phyloP scores from a whole-genome alignment of 53 echinoderm and acorn worm genomes.

The Zoroaster sp. region DNA sequence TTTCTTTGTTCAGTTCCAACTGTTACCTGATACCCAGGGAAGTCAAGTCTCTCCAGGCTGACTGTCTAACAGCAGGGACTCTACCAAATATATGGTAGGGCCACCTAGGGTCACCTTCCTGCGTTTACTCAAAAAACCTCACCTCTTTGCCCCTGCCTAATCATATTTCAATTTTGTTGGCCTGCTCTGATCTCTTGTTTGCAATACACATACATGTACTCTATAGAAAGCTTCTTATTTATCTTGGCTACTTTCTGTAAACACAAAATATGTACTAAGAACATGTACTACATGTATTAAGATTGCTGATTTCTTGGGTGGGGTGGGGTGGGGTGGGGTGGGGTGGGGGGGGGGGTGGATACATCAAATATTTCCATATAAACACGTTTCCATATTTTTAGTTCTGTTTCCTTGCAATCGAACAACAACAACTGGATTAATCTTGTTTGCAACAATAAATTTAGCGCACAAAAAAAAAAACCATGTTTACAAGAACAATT shows the following conservation, averaged over 20 bases:
- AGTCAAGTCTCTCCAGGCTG: slow-evolving; percentile 45
- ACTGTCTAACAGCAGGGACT: slow-evolving; percentile 33
- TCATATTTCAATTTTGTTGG: slow-evolving; percentile 51
- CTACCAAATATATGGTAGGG: slow-evolving; percentile 44
- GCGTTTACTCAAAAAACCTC: slow-evolving; percentile 44
- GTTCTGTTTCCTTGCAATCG: too few species aligned
- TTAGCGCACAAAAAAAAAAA: too few species aligned
- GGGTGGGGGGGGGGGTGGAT: too few species aligned
- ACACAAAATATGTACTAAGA: not conserved
- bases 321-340: too few species aligned
- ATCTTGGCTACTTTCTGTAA: not conserved
- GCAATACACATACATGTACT: not conserved
- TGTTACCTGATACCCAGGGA: slow-evolving; percentile 39
- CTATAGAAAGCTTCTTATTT: not conserved
- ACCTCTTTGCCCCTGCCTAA: slow-evolving; percentile 38
- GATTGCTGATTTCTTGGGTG: too few species aligned
- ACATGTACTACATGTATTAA: too few species aligned
- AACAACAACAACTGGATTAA: too few species aligned
- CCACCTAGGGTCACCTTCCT: slow-evolving; percentile 49
- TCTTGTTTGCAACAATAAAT: too few species aligned
- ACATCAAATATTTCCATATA: too few species aligned
- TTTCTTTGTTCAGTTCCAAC: slow-evolving; percentile 44
- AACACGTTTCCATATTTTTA: too few species aligned
- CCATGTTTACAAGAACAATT: too few species aligned
- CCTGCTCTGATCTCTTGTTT: slow-evolving; percentile 22